A percentile compares a stretch with the other conserved stretches of the same genome.
These are phyloP conservation scores for Datnioides undecimradiatus DNA, from an alignment of 2,113 vertebrate species.

Conservation along the genomic window DNA sequence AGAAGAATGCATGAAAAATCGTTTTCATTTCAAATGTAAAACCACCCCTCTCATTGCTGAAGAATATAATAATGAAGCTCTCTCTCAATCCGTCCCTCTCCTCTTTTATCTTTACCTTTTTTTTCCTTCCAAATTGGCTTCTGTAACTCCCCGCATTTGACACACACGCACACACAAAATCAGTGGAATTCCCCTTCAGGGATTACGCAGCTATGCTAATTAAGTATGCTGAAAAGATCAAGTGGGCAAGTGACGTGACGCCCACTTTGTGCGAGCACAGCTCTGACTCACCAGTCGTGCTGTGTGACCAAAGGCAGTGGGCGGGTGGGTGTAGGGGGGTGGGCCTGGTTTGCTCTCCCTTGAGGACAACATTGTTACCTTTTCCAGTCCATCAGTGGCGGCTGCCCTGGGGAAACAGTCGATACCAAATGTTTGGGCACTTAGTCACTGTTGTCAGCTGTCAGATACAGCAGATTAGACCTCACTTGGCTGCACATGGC, in stretches of 20 bases:
- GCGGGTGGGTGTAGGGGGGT: not conserved
- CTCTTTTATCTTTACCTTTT: not conserved
- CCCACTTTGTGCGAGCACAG: constrained; percentile 31
- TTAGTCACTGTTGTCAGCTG: constrained; percentile 79
- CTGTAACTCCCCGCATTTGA: constrained; percentile 3
- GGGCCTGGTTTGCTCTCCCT: constrained; percentile 33
- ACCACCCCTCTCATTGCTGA: not conserved
- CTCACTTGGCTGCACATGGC: constrained; percentile 60
- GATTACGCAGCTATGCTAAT: constrained; percentile 62
- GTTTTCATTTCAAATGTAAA: constrained; percentile 12
- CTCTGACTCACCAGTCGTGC: constrained; percentile 62
- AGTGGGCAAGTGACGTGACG: constrained; percentile 46
- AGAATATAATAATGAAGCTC: not conserved
- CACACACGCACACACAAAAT: constrained; percentile 1
- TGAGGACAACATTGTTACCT: constrained; percentile 71
- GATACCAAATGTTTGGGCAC: constrained; percentile 72
- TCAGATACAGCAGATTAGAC: constrained; percentile 76
- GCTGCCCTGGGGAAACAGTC: constrained; percentile 71
- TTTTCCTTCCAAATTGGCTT: not conserved
- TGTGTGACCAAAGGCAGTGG: constrained; percentile 46
- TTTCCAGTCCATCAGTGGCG: constrained; percentile 69
- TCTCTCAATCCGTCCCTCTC: not conserved
- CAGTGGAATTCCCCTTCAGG: constrained; percentile 48
- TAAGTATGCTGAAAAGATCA: constrained; percentile 58
- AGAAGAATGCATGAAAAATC: not conserved